Base-by-base conservation (phyloP, 2,113 vertebrate species). In the Ornithorhynchus anatinus region DNA sequence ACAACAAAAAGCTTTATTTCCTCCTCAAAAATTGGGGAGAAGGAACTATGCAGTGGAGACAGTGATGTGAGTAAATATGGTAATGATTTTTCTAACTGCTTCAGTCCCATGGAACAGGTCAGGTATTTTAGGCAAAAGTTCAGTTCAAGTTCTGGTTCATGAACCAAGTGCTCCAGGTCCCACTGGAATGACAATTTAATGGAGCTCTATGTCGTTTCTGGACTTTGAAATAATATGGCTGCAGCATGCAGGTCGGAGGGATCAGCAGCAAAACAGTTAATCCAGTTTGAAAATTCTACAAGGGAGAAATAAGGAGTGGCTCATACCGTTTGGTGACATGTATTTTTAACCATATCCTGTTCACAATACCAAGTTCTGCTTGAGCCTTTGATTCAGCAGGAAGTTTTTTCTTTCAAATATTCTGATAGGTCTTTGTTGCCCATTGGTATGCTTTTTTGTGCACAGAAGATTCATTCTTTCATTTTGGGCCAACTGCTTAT, bases 381-480 rank as follows among this genome's bases (percentile, higher is more conserved):
- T 77, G 81, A 64, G 16, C 53, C 83, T 85, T 81, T 81, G 70
- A 80, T 84, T 81, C 52, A 48, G 67, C 36, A 51, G 69, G 42
- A 66, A 84, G 69, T 42, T 62, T 12, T 9, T 64, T 40, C 58
- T 73, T 77, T 78, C 57, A 77, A 67, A 68, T 29, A 47, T 44
- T 45, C 72, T 70, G 70, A 27, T 68, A 44, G 78, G 53, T 53
- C 78, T 84, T 88, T 84, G 83, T 85, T 80, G 75, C 81, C 57
- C 59, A 43, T 7, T 33, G 52, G 33, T 32, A 40, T 56, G 77
- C 72, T 75, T 57, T n/a, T n/a, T 13, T 13, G 3, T 58, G 50
- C 67, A 84, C 69, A 87, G 80, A 87, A 53, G 35, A n/a, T 37
- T 75, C 75, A 70, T 85, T 87, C 80, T 85, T 85, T 60, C 64